Evolutionary conservation across 2,797 vertebrate genomes (phyloP).

Genomic region (Echeneis naucrates): DNA sequence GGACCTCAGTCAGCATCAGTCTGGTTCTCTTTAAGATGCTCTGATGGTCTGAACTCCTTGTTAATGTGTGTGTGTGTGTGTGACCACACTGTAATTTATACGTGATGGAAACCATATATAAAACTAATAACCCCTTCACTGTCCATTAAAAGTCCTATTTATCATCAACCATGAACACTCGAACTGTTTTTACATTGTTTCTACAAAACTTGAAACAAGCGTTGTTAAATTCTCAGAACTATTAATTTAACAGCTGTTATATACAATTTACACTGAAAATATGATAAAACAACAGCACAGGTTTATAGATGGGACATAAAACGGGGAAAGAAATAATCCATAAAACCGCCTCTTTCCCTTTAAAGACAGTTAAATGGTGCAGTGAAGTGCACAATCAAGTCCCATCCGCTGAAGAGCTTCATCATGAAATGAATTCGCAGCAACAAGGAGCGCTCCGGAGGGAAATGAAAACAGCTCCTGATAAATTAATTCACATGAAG

Average conservation of each 20-base stretch:
- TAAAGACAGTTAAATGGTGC: conserved; percentile 29
- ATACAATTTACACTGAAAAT: conserved; percentile 4
- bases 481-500: conserved; percentile 53
- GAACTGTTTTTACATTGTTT: background rate
- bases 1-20: too few species aligned
- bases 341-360: conserved; percentile 29
- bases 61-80: too few species aligned
- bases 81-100: too few species aligned
- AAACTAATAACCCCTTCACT: background rate
- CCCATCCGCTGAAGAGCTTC: conserved; percentile 40
- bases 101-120: too few species aligned
- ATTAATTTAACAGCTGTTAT: conserved; percentile 8
- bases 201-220: background rate
- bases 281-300: conserved; percentile 17
- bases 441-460: conserved; percentile 10
- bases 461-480: conserved; percentile 46
- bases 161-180: background rate
- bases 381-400: conserved; percentile 33
- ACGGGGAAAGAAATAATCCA: conserved; percentile 38
- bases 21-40: too few species aligned
- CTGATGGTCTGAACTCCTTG: too few species aligned
- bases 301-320: conserved; percentile 13
- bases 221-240: background rate
- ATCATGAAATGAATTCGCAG: conserved; percentile 39
- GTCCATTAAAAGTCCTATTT: background rate